Conservation (phyloP, 2,797 vertebrate genomes). For the Arctocebus calabarensis region DNA sequence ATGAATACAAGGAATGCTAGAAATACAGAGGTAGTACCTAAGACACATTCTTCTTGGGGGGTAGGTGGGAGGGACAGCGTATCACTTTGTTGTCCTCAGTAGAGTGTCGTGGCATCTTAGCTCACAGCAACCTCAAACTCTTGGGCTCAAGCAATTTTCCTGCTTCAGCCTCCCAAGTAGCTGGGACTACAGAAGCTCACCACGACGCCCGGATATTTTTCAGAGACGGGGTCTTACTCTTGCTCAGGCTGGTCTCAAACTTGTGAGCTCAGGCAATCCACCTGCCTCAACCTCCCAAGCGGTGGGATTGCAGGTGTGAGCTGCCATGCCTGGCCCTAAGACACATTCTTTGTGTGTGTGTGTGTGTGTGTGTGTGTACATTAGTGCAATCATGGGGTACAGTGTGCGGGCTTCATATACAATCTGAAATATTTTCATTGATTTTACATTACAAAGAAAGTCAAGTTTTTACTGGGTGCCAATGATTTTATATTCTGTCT, state of each 20-base stretch:
- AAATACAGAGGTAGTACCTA: not conserved
- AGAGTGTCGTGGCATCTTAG: too few species aligned
- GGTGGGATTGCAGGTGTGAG: not conserved
- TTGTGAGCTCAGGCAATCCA: not conserved
- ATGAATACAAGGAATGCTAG: not conserved
- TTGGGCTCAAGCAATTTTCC: too few species aligned
- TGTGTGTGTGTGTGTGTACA: too few species aligned
- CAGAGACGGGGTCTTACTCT: too few species aligned
- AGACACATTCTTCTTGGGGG: not conserved
- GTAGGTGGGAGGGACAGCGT: not conserved
- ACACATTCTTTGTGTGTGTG: not conserved
- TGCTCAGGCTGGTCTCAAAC: not conserved
- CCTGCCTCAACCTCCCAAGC: not conserved
- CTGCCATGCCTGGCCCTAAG: not conserved
- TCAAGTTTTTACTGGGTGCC: not conserved
- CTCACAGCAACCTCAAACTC: too few species aligned
- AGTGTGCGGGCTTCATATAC: too few species aligned
- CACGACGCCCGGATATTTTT: too few species aligned
- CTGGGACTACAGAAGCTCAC: too few species aligned
- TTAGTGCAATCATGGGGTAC: too few species aligned
- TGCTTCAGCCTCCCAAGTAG: too few species aligned
- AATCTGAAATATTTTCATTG: not conserved
- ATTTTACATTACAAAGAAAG: not conserved
- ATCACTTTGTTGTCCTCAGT: not conserved
- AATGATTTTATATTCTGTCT: conserved; percentile 17